Conservation (phyloP, 2,888 invertebrate species). For the Ganaspis brasiliensis region DNA sequence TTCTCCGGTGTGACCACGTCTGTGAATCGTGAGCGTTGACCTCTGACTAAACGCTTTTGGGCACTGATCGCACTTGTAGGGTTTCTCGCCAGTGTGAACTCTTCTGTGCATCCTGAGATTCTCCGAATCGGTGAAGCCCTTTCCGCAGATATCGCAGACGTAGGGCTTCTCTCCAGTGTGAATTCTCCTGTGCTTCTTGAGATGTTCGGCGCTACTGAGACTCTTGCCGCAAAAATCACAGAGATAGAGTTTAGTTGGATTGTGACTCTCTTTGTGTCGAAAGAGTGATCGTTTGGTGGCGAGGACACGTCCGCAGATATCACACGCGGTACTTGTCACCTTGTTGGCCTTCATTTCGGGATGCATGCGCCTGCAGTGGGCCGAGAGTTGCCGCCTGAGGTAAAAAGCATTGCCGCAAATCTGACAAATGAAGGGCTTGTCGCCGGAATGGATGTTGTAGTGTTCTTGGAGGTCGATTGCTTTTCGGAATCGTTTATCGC, state of each 20-base stretch:
- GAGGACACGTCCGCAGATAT: constrained; percentile 77
- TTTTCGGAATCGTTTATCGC: constrained; percentile 76
- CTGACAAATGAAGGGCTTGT: constrained; percentile 76
- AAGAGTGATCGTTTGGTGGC: constrained; percentile 76
- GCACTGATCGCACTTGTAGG: constrained; percentile 81
- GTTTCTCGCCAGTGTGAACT: constrained; percentile 81
- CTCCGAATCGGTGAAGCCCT: constrained; percentile 80
- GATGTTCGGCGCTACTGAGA: constrained; percentile 80
- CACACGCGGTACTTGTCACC: constrained; percentile 76
- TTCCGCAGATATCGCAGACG: constrained; percentile 81
- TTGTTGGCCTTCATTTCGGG: constrained; percentile 77
- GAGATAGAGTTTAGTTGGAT: constrained; percentile 78
- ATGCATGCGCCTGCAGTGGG: constrained; percentile 75
- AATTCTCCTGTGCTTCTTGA: constrained; percentile 81
- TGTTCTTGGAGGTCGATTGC: constrained; percentile 77
- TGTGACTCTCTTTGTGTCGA: constrained; percentile 77
- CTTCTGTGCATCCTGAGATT: constrained; percentile 80
- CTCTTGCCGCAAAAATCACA: constrained; percentile 82
- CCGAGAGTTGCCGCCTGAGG: constrained; percentile 75
- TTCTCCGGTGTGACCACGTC: constrained; percentile 81
- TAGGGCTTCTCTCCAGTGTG: constrained; percentile 83
- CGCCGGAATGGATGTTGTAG: constrained; percentile 78
- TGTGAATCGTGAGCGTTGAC: constrained; percentile 82
- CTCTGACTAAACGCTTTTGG: constrained; percentile 82
- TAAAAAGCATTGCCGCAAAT: constrained; percentile 73